phyloP scores from a whole-genome alignment of 2,888 invertebrate genomes.

The Cephus pulcher region DNA sequence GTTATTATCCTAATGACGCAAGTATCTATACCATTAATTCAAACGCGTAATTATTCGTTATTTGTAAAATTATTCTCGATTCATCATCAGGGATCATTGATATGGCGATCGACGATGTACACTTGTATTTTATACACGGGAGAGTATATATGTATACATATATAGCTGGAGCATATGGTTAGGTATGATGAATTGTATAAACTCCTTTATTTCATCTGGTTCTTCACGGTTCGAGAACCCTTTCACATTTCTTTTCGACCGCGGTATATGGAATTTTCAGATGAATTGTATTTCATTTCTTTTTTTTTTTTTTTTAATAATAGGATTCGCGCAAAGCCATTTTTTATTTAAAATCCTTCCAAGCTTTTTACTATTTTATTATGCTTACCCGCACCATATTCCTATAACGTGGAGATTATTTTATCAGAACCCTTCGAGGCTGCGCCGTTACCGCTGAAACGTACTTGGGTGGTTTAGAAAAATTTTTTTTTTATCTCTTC shows the following conservation, averaged over 20 bases:
- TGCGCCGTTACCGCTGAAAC: background rate
- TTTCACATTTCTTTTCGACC: background rate
- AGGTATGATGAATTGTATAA: background rate
- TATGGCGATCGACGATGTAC: background rate
- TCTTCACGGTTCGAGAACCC: background rate
- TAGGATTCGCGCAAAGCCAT: background rate
- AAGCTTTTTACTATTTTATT: background rate
- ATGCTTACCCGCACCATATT: background rate
- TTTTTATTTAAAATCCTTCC: background rate
- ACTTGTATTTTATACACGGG: background rate
- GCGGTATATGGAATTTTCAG: background rate
- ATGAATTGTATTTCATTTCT: background rate
- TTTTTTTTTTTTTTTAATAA: background rate
- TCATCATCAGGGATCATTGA: background rate
- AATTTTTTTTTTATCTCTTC: background rate
- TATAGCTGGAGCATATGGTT: background rate
- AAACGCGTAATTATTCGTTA: background rate
- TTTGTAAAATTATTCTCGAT: background rate
- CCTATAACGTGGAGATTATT: background rate
- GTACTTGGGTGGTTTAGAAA: background rate
- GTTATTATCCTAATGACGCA: background rate
- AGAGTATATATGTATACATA: no score
- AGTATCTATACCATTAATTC: background rate
- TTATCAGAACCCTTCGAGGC: background rate
- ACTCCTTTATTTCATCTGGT: background rate